Conservation (phyloP, 2,888 invertebrate species). For the Habrosyne pyritoides region DNA sequence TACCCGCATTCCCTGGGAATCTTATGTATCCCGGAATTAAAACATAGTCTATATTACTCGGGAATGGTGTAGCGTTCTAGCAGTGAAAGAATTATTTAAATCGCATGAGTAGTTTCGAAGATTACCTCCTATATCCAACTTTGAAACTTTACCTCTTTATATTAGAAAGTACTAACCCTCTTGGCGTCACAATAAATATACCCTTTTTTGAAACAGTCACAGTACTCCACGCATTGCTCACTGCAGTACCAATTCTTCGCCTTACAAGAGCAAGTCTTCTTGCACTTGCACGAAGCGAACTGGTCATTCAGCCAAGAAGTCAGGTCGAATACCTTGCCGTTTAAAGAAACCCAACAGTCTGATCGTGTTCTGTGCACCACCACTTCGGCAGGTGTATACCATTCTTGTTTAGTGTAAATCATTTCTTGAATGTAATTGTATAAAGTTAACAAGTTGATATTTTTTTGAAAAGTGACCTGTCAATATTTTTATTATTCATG, state of each 20-base stretch:
- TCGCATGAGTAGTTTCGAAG: too few species aligned
- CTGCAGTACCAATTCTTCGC: slow-evolving; percentile 66
- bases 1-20: too few species aligned
- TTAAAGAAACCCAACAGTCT: slow-evolving; percentile 92
- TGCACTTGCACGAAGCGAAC: slow-evolving; percentile 57
- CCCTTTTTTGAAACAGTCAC: slow-evolving; percentile 65
- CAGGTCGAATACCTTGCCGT: slow-evolving; percentile 87
- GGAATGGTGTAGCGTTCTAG: too few species aligned
- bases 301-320: slow-evolving; percentile 68
- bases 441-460: too few species aligned
- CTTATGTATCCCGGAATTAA: too few species aligned
- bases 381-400: slow-evolving; percentile 86
- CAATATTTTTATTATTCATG: too few species aligned
- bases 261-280: slow-evolving; percentile 59
- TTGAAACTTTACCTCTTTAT: too few species aligned
- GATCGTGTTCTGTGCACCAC: slow-evolving; percentile 87
- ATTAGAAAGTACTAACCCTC: slow-evolving; percentile 53
- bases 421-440: too few species aligned
- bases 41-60: too few species aligned
- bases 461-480: too few species aligned
- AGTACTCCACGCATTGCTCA: slow-evolving; percentile 62
- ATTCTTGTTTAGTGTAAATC: slow-evolving; percentile 68
- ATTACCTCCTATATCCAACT: too few species aligned
- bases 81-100: too few species aligned
- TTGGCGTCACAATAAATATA: slow-evolving; percentile 66